Evolutionary conservation across 2,888 invertebrate species (phyloP).

Genomic region (Meteorus cinctellus): DNA sequence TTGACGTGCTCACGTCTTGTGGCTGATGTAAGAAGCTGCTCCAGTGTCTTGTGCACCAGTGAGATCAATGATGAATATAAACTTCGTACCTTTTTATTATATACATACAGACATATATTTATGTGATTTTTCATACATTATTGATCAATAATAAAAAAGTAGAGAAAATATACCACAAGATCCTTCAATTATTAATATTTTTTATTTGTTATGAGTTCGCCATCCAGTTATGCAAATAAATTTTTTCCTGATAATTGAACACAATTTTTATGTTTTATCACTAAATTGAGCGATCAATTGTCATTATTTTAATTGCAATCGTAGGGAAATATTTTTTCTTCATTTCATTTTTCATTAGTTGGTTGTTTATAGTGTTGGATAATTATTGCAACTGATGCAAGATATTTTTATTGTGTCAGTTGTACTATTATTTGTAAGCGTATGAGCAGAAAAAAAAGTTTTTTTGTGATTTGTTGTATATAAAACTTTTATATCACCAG

Average conservation of each 20-base stretch:
- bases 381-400: too few relatives aligned
- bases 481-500: too few relatives aligned
- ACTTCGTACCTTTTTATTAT: neutral
- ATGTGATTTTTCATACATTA: neutral
- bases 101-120: neutral
- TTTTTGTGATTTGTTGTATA: too few relatives aligned
- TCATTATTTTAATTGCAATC: neutral
- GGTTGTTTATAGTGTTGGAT: too few relatives aligned
- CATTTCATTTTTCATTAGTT: too few relatives aligned
- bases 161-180: neutral
- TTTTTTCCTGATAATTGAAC: too few relatives aligned
- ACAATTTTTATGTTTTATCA: too few relatives aligned
- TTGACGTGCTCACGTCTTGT: conserved; percentile 44
- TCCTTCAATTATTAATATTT: neutral
- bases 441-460: too few relatives aligned
- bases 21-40: conserved; percentile 45
- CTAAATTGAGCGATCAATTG: neutral
- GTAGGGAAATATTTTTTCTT: neutral
- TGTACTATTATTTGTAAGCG: too few relatives aligned
- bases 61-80: conserved; percentile 10
- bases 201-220: too few relatives aligned
- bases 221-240: too few relatives aligned
- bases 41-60: conserved; percentile 27
- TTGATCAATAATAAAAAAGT: neutral
- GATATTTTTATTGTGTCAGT: too few relatives aligned